phyloP scores from a whole-genome alignment of 1,140 invertebrate species.

The Drosophila nigromelanica region DNA sequence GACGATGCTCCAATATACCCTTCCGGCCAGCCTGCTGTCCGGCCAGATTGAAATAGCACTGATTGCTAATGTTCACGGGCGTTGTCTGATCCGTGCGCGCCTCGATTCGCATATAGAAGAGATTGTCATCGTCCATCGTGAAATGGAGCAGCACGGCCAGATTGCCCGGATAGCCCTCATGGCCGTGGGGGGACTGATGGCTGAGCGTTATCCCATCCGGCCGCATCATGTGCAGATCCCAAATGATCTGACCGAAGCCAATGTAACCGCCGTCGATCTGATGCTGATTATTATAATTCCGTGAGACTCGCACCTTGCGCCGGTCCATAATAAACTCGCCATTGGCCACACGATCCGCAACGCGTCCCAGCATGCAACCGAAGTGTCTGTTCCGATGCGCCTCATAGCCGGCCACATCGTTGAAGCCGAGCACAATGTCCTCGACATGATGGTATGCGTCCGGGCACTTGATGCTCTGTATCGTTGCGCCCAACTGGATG shows the following conservation, averaged over 20 bases:
- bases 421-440: conserved; percentile 92
- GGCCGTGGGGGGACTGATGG: conserved; percentile 89
- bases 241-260: conserved; percentile 93
- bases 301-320: conserved; percentile 87
- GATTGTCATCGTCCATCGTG: conserved; percentile 89
- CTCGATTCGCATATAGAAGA: conserved; percentile 89
- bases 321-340: conserved; percentile 89
- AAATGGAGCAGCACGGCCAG: conserved; percentile 88
- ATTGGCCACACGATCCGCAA: conserved; percentile 92
- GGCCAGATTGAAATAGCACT: conserved; percentile 96
- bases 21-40: conserved; percentile 87
- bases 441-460: conserved; percentile 87
- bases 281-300: conserved; percentile 89
- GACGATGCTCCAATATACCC: conserved; percentile 89
- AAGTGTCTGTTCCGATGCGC: conserved; percentile 88
- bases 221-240: conserved; percentile 81
- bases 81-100: conserved; percentile 91
- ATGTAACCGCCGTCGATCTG: conserved; percentile 93
- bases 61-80: conserved; percentile 95
- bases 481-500: conserved; percentile 87
- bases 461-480: conserved; percentile 89
- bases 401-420: conserved; percentile 87
- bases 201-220: conserved; percentile 85
- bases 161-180: conserved; percentile 94
- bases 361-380: conserved; percentile 93